These are phyloP conservation scores for Dione juno DNA, from an alignment of 2,888 invertebrate species.

Conservation along the genomic window DNA sequence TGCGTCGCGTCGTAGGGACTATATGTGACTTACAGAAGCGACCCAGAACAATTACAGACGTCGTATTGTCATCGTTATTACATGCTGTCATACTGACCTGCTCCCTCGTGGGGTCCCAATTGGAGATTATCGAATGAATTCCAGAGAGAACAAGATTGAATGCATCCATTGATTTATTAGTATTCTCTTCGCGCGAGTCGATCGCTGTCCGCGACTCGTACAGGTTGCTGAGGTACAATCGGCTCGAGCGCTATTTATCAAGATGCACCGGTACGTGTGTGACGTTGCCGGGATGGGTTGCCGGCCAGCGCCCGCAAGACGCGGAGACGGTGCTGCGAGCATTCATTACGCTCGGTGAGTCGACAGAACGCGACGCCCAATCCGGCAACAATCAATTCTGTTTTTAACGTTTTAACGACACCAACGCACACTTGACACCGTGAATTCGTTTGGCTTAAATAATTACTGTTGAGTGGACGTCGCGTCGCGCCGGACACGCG, in stretches of 20 bases:
- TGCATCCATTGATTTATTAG: conserved; percentile 23
- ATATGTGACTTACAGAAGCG: too few relatives aligned
- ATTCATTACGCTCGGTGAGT: conserved; percentile 59
- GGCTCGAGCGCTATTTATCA: conserved; percentile 1
- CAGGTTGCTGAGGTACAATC: neutral
- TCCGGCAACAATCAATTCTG: too few relatives aligned
- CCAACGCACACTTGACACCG: conserved; percentile 5
- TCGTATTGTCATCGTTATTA: too few relatives aligned
- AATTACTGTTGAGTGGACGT: conserved; percentile 25
- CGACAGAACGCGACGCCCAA: conserved; percentile 44
- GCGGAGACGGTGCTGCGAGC: conserved; percentile 5
- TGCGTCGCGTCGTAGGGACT: too few relatives aligned
- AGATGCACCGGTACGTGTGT: neutral
- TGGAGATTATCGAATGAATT: conserved; percentile 2
- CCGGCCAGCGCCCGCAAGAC: neutral
- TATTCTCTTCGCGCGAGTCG: neutral
- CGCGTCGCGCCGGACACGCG: conserved; percentile 19
- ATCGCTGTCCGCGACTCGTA: neutral
- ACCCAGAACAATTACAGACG: too few relatives aligned
- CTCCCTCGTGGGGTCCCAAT: neutral
- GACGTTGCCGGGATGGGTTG: conserved; percentile 10
- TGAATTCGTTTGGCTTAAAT: conserved; percentile 21
- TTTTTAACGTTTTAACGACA: conserved; percentile 30
- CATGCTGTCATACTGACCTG: neutral
- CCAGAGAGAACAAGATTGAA: conserved; percentile 1